Conservation (phyloP, 64 coral and sea anemone genomes). For the Montipora capricornis region DNA sequence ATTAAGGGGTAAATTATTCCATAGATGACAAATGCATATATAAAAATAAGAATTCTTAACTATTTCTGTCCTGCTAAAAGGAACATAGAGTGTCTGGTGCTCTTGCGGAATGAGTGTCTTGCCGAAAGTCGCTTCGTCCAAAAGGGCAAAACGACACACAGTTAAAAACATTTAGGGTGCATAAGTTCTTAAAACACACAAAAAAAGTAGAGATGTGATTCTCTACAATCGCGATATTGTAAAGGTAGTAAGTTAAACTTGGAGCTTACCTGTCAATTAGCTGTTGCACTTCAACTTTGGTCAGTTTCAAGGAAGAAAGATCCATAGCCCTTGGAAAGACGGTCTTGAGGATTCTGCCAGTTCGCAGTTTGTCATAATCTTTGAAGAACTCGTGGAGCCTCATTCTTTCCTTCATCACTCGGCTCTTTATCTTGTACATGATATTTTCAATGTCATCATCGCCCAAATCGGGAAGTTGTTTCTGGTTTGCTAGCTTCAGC, state of each 20-base stretch:
- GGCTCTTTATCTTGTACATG: constrained; percentile 92
- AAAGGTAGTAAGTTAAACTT: not conserved
- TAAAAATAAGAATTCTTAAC: too few species aligned
- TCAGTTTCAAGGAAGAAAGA: constrained; percentile 78
- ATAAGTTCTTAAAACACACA: too few species aligned
- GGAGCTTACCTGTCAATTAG: constrained; percentile 78
- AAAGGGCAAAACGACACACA: too few species aligned
- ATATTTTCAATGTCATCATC: constrained; percentile 79
- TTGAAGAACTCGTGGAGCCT: constrained; percentile 90
- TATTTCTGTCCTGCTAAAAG: too few species aligned
- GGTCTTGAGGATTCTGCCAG: constrained; percentile 84
- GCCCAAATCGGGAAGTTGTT: constrained; percentile 89
- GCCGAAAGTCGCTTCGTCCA: too few species aligned
- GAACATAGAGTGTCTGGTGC: too few species aligned
- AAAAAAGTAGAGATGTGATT: too few species aligned
- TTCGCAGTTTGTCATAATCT: constrained; percentile 97
- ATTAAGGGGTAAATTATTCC: too few species aligned
- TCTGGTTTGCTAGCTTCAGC: constrained; percentile 86
- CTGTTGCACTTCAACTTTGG: constrained; percentile 89
- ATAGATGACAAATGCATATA: too few species aligned
- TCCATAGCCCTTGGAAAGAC: constrained; percentile 91
- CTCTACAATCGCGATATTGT: too few species aligned
- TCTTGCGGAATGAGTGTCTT: too few species aligned
- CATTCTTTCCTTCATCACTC: constrained; percentile 95
- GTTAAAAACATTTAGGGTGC: too few species aligned